Evolutionary conservation across 1,140 invertebrate species (phyloP).

Genomic region (Cheumatopsyche charites): DNA sequence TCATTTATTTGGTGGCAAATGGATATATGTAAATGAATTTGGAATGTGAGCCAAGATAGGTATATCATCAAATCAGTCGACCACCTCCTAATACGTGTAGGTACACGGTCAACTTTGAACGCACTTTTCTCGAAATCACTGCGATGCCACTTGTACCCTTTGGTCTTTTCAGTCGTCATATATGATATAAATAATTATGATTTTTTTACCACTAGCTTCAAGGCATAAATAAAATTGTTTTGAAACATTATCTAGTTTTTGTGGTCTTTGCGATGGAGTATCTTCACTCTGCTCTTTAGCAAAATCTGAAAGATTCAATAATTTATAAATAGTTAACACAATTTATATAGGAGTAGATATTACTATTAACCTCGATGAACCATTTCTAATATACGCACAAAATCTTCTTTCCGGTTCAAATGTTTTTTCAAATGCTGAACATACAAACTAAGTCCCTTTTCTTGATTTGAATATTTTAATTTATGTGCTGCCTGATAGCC

Average conservation of each 20-base stretch:
- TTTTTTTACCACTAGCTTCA: constrained; percentile 36
- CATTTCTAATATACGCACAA: constrained; percentile 44
- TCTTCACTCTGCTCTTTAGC: constrained; percentile 43
- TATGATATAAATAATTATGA: not conserved
- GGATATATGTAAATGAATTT: too few species aligned
- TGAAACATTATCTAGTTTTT: constrained; percentile 46
- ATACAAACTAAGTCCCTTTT: constrained; percentile 44
- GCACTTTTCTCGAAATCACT: too few species aligned
- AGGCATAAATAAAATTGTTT: constrained; percentile 37
- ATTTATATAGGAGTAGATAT: not conserved
- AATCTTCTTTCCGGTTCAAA: constrained; percentile 43
- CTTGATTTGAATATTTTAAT: constrained; percentile 18
- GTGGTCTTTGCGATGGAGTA: constrained; percentile 42
- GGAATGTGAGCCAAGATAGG: too few species aligned
- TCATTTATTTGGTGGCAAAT: too few species aligned
- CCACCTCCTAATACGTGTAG: too few species aligned
- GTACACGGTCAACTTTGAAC: too few species aligned
- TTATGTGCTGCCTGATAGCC: constrained; percentile 24
- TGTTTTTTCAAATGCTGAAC: constrained; percentile 42
- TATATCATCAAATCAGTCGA: too few species aligned
- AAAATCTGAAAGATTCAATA: constrained; percentile 37
- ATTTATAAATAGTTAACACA: not conserved
- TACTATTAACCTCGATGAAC: constrained; percentile 42
- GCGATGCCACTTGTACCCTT: too few species aligned
- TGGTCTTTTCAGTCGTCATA: too few species aligned